These are phyloP conservation scores for Stratiomys singularior DNA, from an alignment of 2,888 invertebrate species.

Conservation along the genomic window DNA sequence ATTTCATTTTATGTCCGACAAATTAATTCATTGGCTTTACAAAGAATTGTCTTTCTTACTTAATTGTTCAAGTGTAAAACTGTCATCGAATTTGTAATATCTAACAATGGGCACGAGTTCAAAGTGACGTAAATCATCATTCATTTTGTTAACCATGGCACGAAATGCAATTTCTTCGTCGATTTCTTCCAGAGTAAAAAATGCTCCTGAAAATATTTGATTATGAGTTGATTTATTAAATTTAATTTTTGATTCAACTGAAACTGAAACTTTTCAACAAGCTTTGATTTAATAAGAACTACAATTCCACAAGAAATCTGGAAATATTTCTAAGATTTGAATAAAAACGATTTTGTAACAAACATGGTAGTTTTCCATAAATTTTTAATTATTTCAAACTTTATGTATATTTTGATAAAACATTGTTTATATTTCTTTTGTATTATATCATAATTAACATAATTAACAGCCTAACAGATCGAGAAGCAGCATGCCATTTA, in stretches of 20 bases:
- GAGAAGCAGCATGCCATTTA: too few relatives aligned
- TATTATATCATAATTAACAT: too few relatives aligned
- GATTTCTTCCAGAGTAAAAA: slow-evolving; percentile 69
- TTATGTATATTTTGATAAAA: background rate
- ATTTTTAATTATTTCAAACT: background rate
- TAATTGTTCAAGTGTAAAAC: slow-evolving; percentile 37
- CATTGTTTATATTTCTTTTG: background rate
- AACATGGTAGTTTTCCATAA: too few relatives aligned
- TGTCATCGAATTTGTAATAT: slow-evolving; percentile 26
- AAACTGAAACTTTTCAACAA: too few relatives aligned
- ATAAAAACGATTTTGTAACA: too few relatives aligned
- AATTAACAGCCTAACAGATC: too few relatives aligned
- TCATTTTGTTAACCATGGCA: slow-evolving; percentile 68
- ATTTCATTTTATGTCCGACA: too few relatives aligned
- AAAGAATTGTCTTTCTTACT: background rate
- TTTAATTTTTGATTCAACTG: background rate
- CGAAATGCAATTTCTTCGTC: slow-evolving; percentile 72
- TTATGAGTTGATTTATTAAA: background rate
- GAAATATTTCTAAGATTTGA: too few relatives aligned
- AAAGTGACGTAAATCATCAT: slow-evolving; percentile 54
- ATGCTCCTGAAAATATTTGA: slow-evolving; percentile 58
- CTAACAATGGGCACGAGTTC: slow-evolving; percentile 25
- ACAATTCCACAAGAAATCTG: too few relatives aligned
- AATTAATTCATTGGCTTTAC: too few relatives aligned
- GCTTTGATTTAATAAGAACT: too few relatives aligned